Base-by-base conservation (phyloP, 2,797 vertebrate genomes). In the Eremophila alpestris region DNA sequence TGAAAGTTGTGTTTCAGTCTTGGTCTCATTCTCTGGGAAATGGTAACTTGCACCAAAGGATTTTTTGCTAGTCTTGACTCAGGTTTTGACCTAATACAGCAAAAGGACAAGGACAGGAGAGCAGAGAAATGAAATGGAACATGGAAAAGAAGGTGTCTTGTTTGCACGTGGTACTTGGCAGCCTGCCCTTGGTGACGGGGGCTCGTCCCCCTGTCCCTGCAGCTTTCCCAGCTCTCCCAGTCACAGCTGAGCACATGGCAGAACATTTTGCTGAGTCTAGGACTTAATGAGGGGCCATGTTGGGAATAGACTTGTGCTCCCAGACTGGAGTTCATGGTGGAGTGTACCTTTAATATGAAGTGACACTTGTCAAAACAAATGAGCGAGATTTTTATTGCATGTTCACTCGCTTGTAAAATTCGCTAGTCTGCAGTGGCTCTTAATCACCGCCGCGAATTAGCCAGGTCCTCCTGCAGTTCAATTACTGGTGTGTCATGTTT, bases 401-500 rank as follows among this genome's bases (percentile, higher is more conserved):
- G 91, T 80, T 85, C 91, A 74, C 85, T 95, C 51, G 29, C 93
- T 91, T 81, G 94, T 94, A 86, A 96, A 96, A 95, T 90, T n/a
- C 41, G 67, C 88, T 59, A 52, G 92, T 93, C 93, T 95, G 94
- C 93, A 64, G 92, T 76, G 95, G 85, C 95, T 93, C 90, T 95
- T 93, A 75, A 93, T 94, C 87, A 86, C 48, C 23, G 21, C 46
- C 62, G 26, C 15, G 88, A 93, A 96, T 96, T 95, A 95, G 96
- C 93, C 93, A 87, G 96, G 74, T 89, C 90, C 93, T 95, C 63
- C 94, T 76, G 85, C 65, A 65, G 90, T 81, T 95, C 96, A 95
- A 95, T 96, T 95, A 94, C 93, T 65, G 26, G 80, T 79, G 43
- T 87, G 94, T 95, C 94, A 79, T 90, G 93, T 95, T 95, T 86